These are phyloP conservation scores for Diaprepes abbreviatus DNA, from an alignment of 2,888 invertebrate genomes.

Conservation along the genomic window DNA sequence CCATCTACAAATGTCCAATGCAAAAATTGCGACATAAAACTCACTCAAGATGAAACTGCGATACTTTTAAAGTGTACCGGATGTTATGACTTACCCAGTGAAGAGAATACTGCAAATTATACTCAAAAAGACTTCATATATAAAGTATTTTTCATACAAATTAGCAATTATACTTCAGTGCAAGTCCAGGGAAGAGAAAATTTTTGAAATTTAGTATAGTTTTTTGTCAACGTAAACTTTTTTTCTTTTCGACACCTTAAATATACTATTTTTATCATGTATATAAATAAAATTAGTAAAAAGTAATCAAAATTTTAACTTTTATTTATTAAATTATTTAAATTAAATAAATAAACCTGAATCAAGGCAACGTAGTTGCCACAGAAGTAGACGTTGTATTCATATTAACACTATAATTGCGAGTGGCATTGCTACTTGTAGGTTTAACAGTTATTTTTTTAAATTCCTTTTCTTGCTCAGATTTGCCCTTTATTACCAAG, in stretches of 20 bases:
- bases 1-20: conserved; percentile 54
- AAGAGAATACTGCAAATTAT: conserved; percentile 49
- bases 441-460: background rate
- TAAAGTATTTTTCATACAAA: conserved; percentile 58
- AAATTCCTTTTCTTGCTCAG: background rate
- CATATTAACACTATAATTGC: background rate
- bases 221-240: too few species aligned
- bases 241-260: too few species aligned
- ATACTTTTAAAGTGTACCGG: conserved; percentile 62
- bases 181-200: conserved; percentile 45
- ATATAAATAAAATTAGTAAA: too few species aligned
- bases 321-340: too few species aligned
- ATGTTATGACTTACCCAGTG: conserved; percentile 58
- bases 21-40: conserved; percentile 62
- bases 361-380: too few species aligned
- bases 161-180: conserved; percentile 59
- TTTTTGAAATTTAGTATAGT: conserved; percentile 37
- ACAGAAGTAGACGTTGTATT: too few species aligned
- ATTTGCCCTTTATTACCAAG: conserved; percentile 6
- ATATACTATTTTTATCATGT: too few species aligned
- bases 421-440: background rate
- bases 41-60: conserved; percentile 58
- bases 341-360: too few species aligned
- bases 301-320: too few species aligned
- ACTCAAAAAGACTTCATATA: conserved; percentile 55